A percentile compares a stretch with the other conserved stretches of the same genome.
Evolutionary conservation across 2,888 invertebrate genomes (phyloP).

Genomic region (Metallyticus violacea): DNA sequence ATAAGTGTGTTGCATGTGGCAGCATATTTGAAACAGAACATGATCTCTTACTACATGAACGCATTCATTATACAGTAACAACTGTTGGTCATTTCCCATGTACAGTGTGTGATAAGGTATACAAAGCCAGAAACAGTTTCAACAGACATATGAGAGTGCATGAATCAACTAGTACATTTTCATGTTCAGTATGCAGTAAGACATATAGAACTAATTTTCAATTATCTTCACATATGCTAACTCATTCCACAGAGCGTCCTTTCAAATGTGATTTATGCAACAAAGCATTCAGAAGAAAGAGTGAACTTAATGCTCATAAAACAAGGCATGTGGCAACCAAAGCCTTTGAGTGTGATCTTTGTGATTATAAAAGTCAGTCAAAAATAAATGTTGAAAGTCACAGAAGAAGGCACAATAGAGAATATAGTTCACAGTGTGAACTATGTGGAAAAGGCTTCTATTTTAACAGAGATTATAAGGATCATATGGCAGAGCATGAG

Average conservation of each 20-base stretch:
- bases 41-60: no score
- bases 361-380: constrained; percentile 17
- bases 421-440: constrained; percentile 23
- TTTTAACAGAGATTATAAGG: constrained; percentile 20
- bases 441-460: constrained; percentile 26
- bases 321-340: constrained; percentile 24
- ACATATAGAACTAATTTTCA: constrained; percentile 24
- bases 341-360: constrained; percentile 20
- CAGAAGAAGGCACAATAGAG: constrained; percentile 21
- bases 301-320: constrained; percentile 21
- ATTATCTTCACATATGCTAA: background rate
- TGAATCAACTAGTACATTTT: constrained; percentile 20
- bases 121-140: background rate
- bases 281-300: constrained; percentile 30
- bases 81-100: background rate
- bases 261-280: constrained; percentile 40
- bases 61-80: no score
- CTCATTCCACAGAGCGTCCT: constrained; percentile 20
- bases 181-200: constrained; percentile 40
- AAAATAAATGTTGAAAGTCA: constrained; percentile 23
- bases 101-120: background rate
- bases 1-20: no score
- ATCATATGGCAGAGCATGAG: constrained; percentile 12
- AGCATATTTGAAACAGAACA: no score
- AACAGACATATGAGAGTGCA: background rate